Evolutionary conservation across 2,888 invertebrate genomes (phyloP).

Genomic region (Drosophila infuscata): DNA sequence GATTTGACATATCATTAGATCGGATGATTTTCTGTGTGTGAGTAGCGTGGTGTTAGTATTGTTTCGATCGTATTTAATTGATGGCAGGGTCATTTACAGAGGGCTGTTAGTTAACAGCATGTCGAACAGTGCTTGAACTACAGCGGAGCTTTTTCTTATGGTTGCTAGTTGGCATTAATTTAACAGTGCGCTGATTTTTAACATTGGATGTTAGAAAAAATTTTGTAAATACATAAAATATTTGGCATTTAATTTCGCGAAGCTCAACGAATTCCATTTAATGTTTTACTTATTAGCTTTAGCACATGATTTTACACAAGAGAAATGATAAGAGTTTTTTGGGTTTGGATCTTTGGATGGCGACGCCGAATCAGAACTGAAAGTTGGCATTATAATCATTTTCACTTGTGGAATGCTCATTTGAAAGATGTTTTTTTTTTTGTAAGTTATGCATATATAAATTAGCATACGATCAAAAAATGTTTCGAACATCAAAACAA

Average conservation of each 20-base stretch:
- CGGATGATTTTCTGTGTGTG: conserved; percentile 8
- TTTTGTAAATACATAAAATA: conserved; percentile 72
- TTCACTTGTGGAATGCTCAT: conserved; percentile 67
- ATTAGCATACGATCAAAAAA: conserved; percentile 14
- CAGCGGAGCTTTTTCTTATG: conserved; percentile 13
- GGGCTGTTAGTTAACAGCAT: conserved; percentile 33
- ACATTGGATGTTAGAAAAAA: conserved; percentile 47
- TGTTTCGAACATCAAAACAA: conserved; percentile 17
- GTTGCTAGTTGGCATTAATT: conserved; percentile 14
- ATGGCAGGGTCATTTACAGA: conserved; percentile 55
- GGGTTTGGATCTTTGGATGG: conserved; percentile 72
- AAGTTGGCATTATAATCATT: conserved; percentile 44
- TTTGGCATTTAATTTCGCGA: conserved; percentile 77
- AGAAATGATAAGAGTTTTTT: conserved; percentile 50
- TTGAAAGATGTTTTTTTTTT: conserved; percentile 21
- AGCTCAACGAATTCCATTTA: conserved; percentile 66
- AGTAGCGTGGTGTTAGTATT: conserved; percentile 5
- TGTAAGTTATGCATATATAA: conserved; percentile 22
- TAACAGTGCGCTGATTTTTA: conserved; percentile 39
- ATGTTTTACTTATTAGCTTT: conserved; percentile 32
- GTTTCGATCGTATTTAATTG: conserved; percentile 27
- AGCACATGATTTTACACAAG: conserved; percentile 66
- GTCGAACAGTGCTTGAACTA: conserved; percentile 25
- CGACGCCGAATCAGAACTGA: conserved; percentile 47
- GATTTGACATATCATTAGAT: conserved; percentile 29